Base-by-base conservation (phyloP, 2,797 vertebrate species). In the Antennarius maculatus region DNA sequence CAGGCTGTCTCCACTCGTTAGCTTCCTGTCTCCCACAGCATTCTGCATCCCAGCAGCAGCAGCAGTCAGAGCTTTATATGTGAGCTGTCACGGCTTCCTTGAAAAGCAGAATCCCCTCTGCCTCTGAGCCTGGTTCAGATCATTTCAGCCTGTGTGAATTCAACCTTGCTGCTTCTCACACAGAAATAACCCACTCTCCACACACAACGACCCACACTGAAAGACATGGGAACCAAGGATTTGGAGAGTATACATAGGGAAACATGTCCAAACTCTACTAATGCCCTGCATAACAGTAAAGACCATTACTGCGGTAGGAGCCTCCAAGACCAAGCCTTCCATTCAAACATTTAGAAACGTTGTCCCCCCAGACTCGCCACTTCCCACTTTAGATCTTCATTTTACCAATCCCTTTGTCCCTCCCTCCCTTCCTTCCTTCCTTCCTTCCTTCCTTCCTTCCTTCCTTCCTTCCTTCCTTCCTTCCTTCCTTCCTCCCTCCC, bases 61-160 rank as follows among this genome's bases (percentile, higher is more conserved):
- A 27, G 64, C 3, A 15, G 50, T 47, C 34, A 13, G 54, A 48
- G 5, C 13, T 59, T 59, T 42, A 47, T 56, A 55, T 64, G 49
- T 50, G 60, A 70, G 59, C 66, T 59, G 46, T 54, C 42, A 37
- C 57, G 37, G 58, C 53, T 58, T 66, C 53, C 54, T 55, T 62
- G 29, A 69, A 71, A 64, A 68, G 37, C 31, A 31, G 16, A 56
- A 34, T 34, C 60, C 18, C 7, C 15, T 39, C 58, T 54, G 49
- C 52, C 34, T 50, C 47, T 34, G 46, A 55, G 46, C 18, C 17
- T n/a, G 0, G 37, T 13, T 48, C 37, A 9, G 37, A 39, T 49
- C 54, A 11, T 49, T 5, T 64, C 9, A 10, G 16, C 49, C 43
- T 18, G 31, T 31, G 51, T 31, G 16, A 67, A 56, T 45, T 46